These are phyloP conservation scores for Vipera ursinii DNA, from an alignment of 2,797 vertebrate species.

Conservation along the genomic window DNA sequence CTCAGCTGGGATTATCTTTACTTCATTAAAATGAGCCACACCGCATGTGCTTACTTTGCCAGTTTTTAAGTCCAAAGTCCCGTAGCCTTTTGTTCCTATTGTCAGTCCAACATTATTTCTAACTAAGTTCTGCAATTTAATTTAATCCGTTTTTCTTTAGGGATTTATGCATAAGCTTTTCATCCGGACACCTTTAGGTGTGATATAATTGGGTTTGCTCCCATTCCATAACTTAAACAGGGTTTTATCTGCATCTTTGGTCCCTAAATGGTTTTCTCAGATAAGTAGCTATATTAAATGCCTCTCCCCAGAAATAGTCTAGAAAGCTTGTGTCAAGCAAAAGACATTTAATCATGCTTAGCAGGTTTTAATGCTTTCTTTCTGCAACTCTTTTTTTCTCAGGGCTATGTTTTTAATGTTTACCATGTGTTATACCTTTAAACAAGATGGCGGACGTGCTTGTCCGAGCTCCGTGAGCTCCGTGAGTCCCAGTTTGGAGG, in stretches of 20 bases:
- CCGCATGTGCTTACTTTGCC: neutral
- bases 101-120: neutral
- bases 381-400: neutral
- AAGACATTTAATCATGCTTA: neutral
- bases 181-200: neutral
- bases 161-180: neutral
- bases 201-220: neutral
- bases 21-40: neutral
- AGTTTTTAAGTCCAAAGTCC: neutral
- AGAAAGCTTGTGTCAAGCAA: neutral
- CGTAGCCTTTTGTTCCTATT: neutral
- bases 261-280: neutral
- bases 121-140: neutral
- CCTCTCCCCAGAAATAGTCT: neutral
- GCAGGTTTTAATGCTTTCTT: neutral
- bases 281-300: neutral
- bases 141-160: neutral
- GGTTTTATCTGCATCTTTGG: neutral
- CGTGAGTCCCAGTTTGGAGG: too few relatives aligned
- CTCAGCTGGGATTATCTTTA: neutral
- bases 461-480: too few relatives aligned
- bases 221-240: neutral
- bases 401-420: neutral
- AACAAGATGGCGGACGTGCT: too few relatives aligned
- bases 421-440: neutral